These are phyloP conservation scores for Sarcoramphus papa DNA, from an alignment of 2,797 vertebrate species.

Conservation along the genomic window DNA sequence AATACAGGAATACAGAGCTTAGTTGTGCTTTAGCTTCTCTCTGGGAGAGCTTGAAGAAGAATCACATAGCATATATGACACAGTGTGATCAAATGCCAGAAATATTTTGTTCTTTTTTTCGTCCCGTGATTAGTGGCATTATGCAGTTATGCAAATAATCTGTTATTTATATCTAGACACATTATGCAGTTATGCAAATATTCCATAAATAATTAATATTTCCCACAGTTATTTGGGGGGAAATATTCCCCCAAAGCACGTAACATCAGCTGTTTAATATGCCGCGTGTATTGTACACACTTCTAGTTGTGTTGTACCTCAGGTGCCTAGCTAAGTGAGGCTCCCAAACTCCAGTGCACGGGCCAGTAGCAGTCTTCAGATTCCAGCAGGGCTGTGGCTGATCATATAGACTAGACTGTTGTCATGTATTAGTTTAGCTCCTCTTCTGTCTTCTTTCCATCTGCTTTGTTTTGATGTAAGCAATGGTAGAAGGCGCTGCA, in stretches of 20 bases:
- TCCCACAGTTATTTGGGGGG: slow-evolving; percentile 77
- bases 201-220: slow-evolving; percentile 81
- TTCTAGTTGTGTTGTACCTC: slow-evolving; percentile 1
- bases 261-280: slow-evolving; percentile 72
- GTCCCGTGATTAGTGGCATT: slow-evolving; percentile 78
- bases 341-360: not conserved
- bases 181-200: slow-evolving; percentile 84
- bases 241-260: slow-evolving; percentile 72
- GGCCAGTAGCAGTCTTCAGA: not conserved
- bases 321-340: not conserved
- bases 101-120: slow-evolving; percentile 78
- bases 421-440: not conserved
- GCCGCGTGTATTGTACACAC: not conserved
- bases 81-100: slow-evolving; percentile 74
- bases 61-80: slow-evolving; percentile 70
- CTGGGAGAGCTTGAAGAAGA: slow-evolving; percentile 29
- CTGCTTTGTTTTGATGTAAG: not conserved
- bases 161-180: slow-evolving; percentile 82
- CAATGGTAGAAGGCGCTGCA: not conserved
- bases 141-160: slow-evolving; percentile 84
- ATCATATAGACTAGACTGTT: not conserved
- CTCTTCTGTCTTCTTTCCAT: not conserved
- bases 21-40: slow-evolving; percentile 27
- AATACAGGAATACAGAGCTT: not conserved
- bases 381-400: not conserved